Evolutionary conservation across 2,888 invertebrate species (phyloP).

Genomic region (Pollenia amentaria): DNA sequence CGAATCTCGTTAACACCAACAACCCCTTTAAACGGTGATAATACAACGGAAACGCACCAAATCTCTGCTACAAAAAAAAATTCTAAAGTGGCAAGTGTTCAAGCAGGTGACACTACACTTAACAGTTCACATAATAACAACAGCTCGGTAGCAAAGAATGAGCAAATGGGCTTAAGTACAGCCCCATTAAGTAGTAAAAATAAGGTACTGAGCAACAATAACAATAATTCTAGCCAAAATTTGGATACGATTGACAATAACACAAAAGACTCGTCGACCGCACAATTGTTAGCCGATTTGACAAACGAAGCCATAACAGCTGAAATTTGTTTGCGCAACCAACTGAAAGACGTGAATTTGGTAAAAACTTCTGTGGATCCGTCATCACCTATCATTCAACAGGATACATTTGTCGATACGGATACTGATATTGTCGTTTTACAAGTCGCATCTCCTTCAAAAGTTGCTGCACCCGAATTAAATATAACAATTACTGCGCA

Average conservation of each 20-base stretch:
- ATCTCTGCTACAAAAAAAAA: slow-evolving; percentile 26
- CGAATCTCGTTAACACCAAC: slow-evolving; percentile 31
- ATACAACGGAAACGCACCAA: slow-evolving; percentile 43
- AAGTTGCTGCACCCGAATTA: slow-evolving; percentile 38
- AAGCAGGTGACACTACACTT: slow-evolving; percentile 18
- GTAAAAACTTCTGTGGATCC: slow-evolving; percentile 61
- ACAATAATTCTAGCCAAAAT: slow-evolving; percentile 30
- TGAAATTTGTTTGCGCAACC: slow-evolving; percentile 82
- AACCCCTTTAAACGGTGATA: slow-evolving; percentile 9
- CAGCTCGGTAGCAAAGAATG: slow-evolving; percentile 71
- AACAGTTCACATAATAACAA: slow-evolving; percentile 33
- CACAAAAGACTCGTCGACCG: slow-evolving; percentile 79
- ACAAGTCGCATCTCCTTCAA: slow-evolving; percentile 52
- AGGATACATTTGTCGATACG: slow-evolving; percentile 50
- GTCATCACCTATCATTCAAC: slow-evolving; percentile 63
- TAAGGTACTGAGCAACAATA: slow-evolving; percentile 55
- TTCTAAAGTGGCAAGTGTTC: not conserved
- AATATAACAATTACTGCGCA: slow-evolving; percentile 64
- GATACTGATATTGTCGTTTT: slow-evolving; percentile 69
- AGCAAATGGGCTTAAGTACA: slow-evolving; percentile 80
- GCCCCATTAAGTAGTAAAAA: slow-evolving; percentile 76
- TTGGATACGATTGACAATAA: slow-evolving; percentile 55
- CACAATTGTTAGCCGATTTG: slow-evolving; percentile 80
- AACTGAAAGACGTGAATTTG: slow-evolving; percentile 78
- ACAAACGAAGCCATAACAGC: slow-evolving; percentile 81